A percentile compares a stretch with the other conserved stretches of the same genome.
These are phyloP conservation scores for Stictocephala bisonia DNA, from an alignment of 2,888 invertebrate species.

Conservation along the genomic window DNA sequence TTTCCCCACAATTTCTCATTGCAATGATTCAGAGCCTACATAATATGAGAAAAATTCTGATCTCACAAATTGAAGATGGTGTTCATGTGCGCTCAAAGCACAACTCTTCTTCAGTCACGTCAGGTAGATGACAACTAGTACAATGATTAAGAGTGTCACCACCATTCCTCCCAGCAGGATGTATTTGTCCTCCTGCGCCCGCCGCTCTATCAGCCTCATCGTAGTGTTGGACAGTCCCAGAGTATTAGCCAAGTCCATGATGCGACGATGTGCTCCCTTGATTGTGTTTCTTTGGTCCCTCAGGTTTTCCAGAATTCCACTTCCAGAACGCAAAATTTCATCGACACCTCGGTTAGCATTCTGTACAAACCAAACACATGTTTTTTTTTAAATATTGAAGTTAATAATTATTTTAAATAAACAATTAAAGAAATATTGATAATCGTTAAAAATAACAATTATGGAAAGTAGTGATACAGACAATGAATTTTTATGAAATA, in stretches of 20 bases:
- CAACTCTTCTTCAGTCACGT: slow-evolving; percentile 40
- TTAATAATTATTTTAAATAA: no score
- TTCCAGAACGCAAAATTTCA: slow-evolving; percentile 84
- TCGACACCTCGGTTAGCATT: slow-evolving; percentile 88
- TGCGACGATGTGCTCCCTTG: slow-evolving; percentile 86
- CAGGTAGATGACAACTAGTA: slow-evolving; percentile 72
- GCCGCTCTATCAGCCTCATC: slow-evolving; percentile 90
- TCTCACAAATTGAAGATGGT: no score
- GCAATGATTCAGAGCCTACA: no score
- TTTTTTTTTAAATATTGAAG: no score
- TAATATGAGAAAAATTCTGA: no score
- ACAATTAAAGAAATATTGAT: no score
- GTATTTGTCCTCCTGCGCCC: slow-evolving; percentile 89
- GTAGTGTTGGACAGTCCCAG: slow-evolving; percentile 95
- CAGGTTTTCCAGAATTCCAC: slow-evolving; percentile 81
- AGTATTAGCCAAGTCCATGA: slow-evolving; percentile 91
- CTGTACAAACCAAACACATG: no score
- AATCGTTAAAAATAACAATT: no score
- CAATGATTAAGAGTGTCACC: slow-evolving; percentile 82
- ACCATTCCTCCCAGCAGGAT: slow-evolving; percentile 90
- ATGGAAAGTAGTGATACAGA: no score
- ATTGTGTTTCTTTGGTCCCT: slow-evolving; percentile 84
- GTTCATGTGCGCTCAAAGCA: no score
- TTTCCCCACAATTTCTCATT: no score
- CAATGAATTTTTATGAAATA: no score